Conservation (phyloP, 2,797 vertebrate species). For the Sebastes oblongus region DNA sequence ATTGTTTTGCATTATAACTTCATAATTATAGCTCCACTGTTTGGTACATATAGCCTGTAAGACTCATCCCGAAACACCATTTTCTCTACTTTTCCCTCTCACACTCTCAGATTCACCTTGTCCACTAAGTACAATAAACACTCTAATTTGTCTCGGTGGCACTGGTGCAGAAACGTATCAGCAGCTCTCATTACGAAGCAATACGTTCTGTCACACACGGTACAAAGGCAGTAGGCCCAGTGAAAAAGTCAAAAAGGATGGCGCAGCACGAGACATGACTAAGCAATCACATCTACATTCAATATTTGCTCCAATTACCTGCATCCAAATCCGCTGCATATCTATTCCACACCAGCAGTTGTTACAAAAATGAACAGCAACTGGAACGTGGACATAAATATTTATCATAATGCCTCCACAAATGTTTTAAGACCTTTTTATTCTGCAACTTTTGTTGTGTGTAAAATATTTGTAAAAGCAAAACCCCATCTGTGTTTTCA, state of each 20-base stretch:
- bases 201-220: conserved; percentile 1
- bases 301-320: conserved; percentile 21
- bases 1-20: not conserved
- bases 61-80: not conserved
- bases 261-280: not conserved
- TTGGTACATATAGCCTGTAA: not conserved
- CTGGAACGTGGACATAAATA: not conserved
- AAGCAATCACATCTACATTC: conserved; percentile 20
- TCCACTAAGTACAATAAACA: conserved; percentile 34
- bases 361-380: conserved; percentile 7
- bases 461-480: not conserved
- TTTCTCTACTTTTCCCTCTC: conserved; percentile 2
- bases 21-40: conserved; percentile 1
- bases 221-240: conserved; percentile 10
- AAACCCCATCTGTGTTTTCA: not conserved
- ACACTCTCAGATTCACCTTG: conserved; percentile 24
- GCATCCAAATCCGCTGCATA: conserved; percentile 2
- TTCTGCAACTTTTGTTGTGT: not conserved
- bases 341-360: conserved; percentile 4
- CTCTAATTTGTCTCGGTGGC: conserved; percentile 39
- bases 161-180: conserved; percentile 44
- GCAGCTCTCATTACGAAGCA: conserved; percentile 41
- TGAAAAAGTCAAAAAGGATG: conserved; percentile 4
- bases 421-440: not conserved
- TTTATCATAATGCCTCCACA: not conserved